Base-by-base conservation (phyloP, 2,797 vertebrate species). In the Alcedo quadribrachys region DNA sequence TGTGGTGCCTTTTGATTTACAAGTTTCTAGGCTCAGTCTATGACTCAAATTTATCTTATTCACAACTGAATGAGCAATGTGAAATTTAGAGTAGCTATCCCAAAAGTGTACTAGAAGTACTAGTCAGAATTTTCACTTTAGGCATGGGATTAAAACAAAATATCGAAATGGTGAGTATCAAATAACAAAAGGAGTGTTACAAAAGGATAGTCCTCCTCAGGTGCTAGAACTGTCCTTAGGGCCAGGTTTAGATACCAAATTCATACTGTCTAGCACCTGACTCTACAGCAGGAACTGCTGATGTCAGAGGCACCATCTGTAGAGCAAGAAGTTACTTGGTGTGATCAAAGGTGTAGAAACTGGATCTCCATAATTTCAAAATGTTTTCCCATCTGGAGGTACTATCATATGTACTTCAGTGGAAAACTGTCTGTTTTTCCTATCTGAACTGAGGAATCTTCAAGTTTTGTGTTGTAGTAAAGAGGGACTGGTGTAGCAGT, bases 1-100 rank as follows among this genome's bases (percentile, higher is more conserved):
- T 78, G 80, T 85, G 67, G 94, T 88, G 71, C 42, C 43, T 94
- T 97, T 94, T 95, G 88, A 95, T 93, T 96, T 97, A 84, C 77
- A 95, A 87, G 77, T 76, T 85, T 90, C 81, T 88, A 83, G n/a
- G 50, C 89, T 87, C 76, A 21, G 46, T 76, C 53, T 19, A 61
- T 81, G 70, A 76, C 83, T 95, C 67, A 96, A 95, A 58, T 78
- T 87, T 89, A 78, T 60, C 69, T 69, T 93, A 88, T 81, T 95
- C 75, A 62, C 66, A 95, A 55, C 62, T 91, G 33, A 55, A 92
- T 90, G 78, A 95, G 81, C 76, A 89, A 80, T 81, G 16, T 78
- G 81, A 92, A 93, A 96, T 94, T 92, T 69, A 91, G 63, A 78
- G 55, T 65, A 85, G 24, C 45, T 90, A 48, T 76, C 83, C 79